A percentile compares a stretch with the other conserved stretches of the same genome.
phyloP scores from a whole-genome alignment of 1,140 invertebrate species.

The Zaprionus camerounensis region DNA sequence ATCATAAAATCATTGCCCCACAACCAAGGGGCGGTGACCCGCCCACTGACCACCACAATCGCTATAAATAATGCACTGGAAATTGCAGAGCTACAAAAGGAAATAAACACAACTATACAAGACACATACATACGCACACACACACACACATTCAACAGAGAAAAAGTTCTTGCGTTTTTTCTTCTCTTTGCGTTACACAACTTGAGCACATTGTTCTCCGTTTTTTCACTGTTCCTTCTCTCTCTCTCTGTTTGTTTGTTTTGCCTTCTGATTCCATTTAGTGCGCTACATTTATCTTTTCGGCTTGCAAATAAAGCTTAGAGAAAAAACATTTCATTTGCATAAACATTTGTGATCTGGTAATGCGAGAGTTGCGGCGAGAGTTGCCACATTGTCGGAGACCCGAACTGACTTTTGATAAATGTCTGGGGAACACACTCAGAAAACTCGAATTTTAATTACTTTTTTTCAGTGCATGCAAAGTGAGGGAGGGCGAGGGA shows the following conservation, averaged over 20 bases:
- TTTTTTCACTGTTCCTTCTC: conserved; percentile 2
- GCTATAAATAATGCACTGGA: conserved; percentile 66
- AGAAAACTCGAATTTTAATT: not conserved
- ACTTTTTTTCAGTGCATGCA: not conserved
- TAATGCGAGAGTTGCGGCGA: not conserved
- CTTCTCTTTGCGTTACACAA: conserved; percentile 31
- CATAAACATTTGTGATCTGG: conserved; percentile 30
- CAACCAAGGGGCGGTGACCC: conserved; percentile 25
- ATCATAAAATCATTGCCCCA: conserved; percentile 68
- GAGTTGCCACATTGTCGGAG: not conserved
- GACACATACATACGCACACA: conserved; percentile 16
- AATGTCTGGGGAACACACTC: not conserved
- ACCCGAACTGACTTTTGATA: not conserved
- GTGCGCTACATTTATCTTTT: conserved; percentile 37
- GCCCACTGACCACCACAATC: conserved; percentile 44
- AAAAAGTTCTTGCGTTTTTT: conserved; percentile 39
- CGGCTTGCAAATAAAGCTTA: conserved; percentile 17
- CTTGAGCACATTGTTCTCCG: conserved; percentile 32
- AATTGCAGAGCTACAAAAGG: conserved; percentile 29
- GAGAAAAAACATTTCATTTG: conserved; percentile 33
- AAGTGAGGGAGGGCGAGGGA: not conserved
- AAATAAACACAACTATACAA: conserved; percentile 14
- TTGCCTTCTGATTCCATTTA: conserved; percentile 24
- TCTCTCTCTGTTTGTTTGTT: not conserved
- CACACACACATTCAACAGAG: conserved; percentile 20